Evolutionary conservation across 2,888 invertebrate species (phyloP), one percentile per base, ranked within the genome.

Genomic region (Nudaria mundana): DNA sequence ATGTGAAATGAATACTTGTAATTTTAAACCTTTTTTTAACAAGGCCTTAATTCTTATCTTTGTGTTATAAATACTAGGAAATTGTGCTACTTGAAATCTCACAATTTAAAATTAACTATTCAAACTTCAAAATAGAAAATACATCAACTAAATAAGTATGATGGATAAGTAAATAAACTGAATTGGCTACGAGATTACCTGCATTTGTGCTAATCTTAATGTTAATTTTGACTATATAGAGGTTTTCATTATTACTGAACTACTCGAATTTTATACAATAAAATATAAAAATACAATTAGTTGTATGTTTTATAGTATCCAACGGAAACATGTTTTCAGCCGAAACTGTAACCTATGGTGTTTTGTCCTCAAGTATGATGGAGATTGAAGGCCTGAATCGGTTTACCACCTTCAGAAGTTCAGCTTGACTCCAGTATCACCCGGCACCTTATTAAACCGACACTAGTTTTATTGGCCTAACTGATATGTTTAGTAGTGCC

Each of bases 201-300:
- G 80, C 80, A 80, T 82, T 80, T 82, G 76, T 66, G 72, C 71
- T 74, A 75, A 76, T 76, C 67, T 69, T 75, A 64, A 71, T 71
- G 66, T 76, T 76, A 57, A 62, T 76, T 66, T 78, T 77, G 79
- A 85, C 81, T 83, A 77, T 78, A 75, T 80, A 81, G 73, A n/a
- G 76, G 77, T 75, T 81, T 75, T 82, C 5, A 79, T 81, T 66
- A 77, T 76, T 66, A 72, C 58, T 72, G 71, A 57, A 72, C 60
- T 69, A 71, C 66, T 70, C 72, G n/a, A 70, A 66, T 76, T 85
- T 84, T 85, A 75, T 84, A 84, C 68, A 85, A 85, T 86, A 86
- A 82, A 86, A 61, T 40, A 71, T 57, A 68, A 78, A 77, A 80
- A 65, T 66, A 73, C 57, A 58, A 57, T 38, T 43, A 44, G 39